These are phyloP conservation scores for Actenoides lindsayi DNA, from an alignment of 2,113 vertebrate genomes.

Conservation along the genomic window DNA sequence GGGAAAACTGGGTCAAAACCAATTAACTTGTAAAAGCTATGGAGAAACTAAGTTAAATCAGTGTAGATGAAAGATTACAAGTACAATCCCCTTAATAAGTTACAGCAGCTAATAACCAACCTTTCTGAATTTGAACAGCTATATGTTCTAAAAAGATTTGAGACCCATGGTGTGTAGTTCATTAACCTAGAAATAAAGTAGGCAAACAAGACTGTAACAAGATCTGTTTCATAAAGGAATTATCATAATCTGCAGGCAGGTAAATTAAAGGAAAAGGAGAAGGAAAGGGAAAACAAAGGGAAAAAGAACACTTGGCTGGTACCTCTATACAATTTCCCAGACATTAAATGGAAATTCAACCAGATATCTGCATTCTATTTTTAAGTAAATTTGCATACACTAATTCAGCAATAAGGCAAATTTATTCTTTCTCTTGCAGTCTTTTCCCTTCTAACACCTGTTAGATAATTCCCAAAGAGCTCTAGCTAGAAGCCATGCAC, in stretches of 20 bases:
- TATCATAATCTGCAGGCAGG: neutral
- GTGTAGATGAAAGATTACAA: neutral
- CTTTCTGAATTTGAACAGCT: neutral
- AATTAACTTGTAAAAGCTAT: slow-evolving; percentile 4
- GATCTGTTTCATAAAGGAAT: neutral
- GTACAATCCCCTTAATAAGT: neutral
- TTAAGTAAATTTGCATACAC: neutral
- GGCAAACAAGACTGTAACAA: neutral
- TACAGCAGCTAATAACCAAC: neutral
- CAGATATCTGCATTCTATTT: neutral
- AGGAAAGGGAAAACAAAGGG: neutral
- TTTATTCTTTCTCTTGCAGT: neutral
- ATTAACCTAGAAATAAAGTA: neutral
- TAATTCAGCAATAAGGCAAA: neutral
- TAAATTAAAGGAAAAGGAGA: neutral
- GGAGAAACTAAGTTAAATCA: neutral
- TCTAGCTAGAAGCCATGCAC: neutral
- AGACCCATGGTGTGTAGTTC: neutral
- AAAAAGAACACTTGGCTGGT: neutral
- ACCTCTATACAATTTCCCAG: neutral
- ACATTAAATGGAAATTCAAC: neutral
- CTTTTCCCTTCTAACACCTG: neutral
- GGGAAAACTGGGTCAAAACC: neutral
- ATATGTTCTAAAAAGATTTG: neutral
- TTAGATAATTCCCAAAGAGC: neutral